These are phyloP conservation scores for Xenus cinereus DNA, from an alignment of 2,113 vertebrate species.

Conservation along the genomic window DNA sequence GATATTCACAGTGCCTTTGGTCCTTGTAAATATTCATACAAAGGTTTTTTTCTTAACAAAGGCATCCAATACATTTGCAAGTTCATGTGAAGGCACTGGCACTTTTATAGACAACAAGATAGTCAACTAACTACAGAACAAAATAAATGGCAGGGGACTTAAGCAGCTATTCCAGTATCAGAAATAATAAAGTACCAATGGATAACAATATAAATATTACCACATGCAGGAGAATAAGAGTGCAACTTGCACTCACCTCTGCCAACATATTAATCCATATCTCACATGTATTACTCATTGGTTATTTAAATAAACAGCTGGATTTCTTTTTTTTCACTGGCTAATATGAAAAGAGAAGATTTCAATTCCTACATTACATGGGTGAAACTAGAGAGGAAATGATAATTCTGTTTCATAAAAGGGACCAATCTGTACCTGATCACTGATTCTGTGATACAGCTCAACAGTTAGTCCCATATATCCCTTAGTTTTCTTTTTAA, in stretches of 20 bases:
- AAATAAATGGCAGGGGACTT: not conserved
- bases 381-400: not conserved
- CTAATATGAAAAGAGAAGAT: not conserved
- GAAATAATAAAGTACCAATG: not conserved
- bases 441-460: not conserved
- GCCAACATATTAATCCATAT: not conserved
- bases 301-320: not conserved
- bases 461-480: not conserved
- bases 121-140: not conserved
- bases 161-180: not conserved
- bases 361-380: not conserved
- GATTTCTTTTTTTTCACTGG: not conserved
- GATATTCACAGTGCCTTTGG: not conserved
- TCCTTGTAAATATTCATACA: not conserved
- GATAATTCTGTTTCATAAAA: not conserved
- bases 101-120: not conserved
- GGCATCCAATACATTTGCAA: not conserved
- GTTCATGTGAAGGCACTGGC: not conserved
- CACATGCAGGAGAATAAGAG: not conserved
- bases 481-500: not conserved
- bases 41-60: not conserved
- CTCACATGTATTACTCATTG: not conserved
- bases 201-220: not conserved
- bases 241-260: not conserved
- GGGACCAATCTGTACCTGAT: rapidly evolving